phyloP scores from a whole-genome alignment of 2,113 vertebrate species.

The Ameiurus melas region DNA sequence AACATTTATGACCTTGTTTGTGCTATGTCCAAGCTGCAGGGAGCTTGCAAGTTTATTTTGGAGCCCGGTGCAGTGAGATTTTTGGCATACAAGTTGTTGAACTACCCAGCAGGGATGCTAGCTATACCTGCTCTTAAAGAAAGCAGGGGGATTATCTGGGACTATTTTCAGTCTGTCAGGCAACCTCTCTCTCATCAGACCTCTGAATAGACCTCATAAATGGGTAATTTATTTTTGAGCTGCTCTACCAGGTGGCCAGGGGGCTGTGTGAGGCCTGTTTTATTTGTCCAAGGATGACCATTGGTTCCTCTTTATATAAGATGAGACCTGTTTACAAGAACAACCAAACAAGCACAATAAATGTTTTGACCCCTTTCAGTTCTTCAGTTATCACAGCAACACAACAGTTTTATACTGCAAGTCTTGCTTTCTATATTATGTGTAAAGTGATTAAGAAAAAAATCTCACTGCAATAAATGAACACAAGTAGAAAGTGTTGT shows the following conservation, averaged over 20 bases:
- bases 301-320: not conserved
- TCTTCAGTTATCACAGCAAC: not conserved
- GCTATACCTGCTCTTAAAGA: slow-evolving; percentile 38
- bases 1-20: too few relatives aligned
- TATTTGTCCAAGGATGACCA: not conserved
- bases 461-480: not conserved
- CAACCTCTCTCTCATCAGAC: slow-evolving; percentile 23
- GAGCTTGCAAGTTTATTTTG: slow-evolving; percentile 49
- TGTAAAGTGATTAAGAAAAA: slow-evolving; percentile 22
- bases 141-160: slow-evolving; percentile 46
- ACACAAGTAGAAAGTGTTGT: not conserved
- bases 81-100: slow-evolving; percentile 44
- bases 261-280: slow-evolving; percentile 31
- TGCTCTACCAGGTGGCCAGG: slow-evolving; percentile 31
- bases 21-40: slow-evolving; percentile 60
- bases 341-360: not conserved
- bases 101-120: slow-evolving; percentile 30
- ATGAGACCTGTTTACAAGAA: not conserved
- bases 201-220: slow-evolving; percentile 38
- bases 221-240: slow-evolving; percentile 37
- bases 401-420: not conserved
- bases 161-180: slow-evolving; percentile 41
- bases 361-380: not conserved
- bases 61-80: slow-evolving; percentile 40
- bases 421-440: slow-evolving; percentile 5